These are phyloP conservation scores for Dasyurus viverrinus DNA, from an alignment of 2,113 vertebrate species.

Conservation along the genomic window DNA sequence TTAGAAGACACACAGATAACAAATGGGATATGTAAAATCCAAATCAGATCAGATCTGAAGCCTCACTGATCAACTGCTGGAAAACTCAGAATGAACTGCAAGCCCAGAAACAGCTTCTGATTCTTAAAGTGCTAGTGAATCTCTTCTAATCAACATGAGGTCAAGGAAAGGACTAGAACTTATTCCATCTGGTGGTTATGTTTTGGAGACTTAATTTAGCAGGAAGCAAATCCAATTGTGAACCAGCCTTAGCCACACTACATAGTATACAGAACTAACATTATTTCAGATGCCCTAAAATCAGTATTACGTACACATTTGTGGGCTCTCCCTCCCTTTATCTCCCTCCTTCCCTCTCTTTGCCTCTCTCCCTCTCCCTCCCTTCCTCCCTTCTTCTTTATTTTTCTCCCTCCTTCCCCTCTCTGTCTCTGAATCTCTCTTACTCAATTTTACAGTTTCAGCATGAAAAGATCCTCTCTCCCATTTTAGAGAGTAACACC, in stretches of 20 bases:
- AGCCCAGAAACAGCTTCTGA: not conserved
- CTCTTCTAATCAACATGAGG: not conserved
- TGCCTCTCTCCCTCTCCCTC: no score
- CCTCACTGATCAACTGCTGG: not conserved
- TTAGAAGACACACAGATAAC: not conserved
- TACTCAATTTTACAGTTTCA: not conserved
- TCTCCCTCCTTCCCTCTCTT: no score
- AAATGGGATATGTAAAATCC: not conserved
- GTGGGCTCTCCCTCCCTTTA: no score
- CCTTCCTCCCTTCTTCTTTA: no score
- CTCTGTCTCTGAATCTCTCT: no score
- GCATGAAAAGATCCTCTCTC: not conserved
- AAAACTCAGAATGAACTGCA: not conserved
- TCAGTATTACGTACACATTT: not conserved
- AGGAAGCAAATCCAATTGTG: not conserved
- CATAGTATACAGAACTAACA: not conserved
- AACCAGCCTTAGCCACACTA: not conserved
- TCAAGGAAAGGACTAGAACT: not conserved
- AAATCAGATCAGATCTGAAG: not conserved
- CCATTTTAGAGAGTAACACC: not conserved
- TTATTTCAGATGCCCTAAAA: not conserved
- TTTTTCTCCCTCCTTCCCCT: no score
- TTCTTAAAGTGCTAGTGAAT: not conserved
- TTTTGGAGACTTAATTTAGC: not conserved
- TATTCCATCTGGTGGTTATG: not conserved